These are phyloP conservation scores for Ranitomeya imitator DNA, from an alignment of 2,113 vertebrate genomes.

Conservation along the genomic window DNA sequence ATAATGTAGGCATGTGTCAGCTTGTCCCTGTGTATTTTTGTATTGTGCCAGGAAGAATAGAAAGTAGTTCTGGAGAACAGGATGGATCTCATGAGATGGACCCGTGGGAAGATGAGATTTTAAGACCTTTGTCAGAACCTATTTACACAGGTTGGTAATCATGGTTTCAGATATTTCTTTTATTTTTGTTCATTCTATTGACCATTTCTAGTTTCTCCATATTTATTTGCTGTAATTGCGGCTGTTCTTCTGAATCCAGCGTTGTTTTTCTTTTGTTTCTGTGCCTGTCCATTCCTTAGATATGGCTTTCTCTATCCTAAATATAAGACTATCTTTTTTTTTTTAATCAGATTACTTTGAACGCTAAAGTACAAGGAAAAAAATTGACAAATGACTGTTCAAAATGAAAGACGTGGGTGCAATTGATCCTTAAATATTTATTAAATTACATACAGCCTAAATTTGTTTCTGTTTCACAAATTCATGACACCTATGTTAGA, in stretches of 20 bases:
- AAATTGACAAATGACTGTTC: neutral
- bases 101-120: conserved; percentile 65
- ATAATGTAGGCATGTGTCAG: neutral
- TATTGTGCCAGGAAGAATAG: conserved; percentile 63
- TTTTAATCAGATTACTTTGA: too few relatives aligned
- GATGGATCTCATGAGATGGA: conserved; percentile 63
- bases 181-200: neutral
- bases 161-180: neutral
- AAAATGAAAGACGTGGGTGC: neutral
- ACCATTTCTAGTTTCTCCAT: too few relatives aligned
- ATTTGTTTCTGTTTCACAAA: neutral
- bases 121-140: conserved; percentile 79
- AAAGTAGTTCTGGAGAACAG: conserved; percentile 61
- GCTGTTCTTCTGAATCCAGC: too few relatives aligned
- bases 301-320: too few relatives aligned
- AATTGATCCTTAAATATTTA: neutral
- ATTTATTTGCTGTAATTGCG: too few relatives aligned
- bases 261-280: too few relatives aligned
- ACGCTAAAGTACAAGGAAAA: neutral
- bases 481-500: neutral
- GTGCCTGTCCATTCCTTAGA: too few relatives aligned
- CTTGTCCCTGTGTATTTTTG: conserved; percentile 45
- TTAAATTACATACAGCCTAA: neutral
- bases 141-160: conserved; percentile 76
- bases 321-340: too few relatives aligned